These are phyloP conservation scores for Rhagologus leucostigma DNA, from an alignment of 2,113 vertebrate species.

Conservation along the genomic window DNA sequence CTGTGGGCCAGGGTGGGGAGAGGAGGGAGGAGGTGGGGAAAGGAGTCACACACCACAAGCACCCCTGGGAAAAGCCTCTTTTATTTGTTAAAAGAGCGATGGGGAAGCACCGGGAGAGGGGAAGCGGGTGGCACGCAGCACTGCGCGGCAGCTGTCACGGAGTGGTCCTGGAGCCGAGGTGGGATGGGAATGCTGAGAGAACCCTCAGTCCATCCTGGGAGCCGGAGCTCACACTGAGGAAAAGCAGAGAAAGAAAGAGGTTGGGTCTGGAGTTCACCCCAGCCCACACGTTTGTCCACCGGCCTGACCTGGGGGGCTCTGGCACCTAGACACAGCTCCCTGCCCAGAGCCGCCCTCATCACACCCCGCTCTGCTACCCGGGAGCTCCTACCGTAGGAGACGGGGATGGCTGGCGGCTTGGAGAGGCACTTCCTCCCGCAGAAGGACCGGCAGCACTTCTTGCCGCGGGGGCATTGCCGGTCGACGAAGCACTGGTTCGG, in stretches of 20 bases:
- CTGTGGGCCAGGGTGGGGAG: neutral
- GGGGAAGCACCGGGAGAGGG: neutral
- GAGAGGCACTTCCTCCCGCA: neutral
- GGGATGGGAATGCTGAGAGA: neutral
- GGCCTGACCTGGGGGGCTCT: neutral
- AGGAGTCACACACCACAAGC: neutral
- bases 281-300: fast-evolving
- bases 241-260: neutral
- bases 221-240: neutral
- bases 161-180: neutral
- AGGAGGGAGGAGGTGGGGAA: neutral
- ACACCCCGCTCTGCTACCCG: fast-evolving
- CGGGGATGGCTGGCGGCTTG: fast-evolving
- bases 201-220: neutral
- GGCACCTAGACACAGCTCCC: neutral
- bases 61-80: neutral
- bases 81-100: neutral
- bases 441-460: neutral
- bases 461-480: fast-evolving
- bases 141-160: fast-evolving
- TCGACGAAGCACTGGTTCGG: fast-evolving
- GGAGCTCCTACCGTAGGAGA: neutral
- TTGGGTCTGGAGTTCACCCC: neutral
- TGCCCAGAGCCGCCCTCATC: neutral
- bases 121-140: fast-evolving